Evolutionary conservation across 2,113 vertebrate species (phyloP), one percentile per base, ranked within the genome.

Genomic region (Egretta garzetta): DNA sequence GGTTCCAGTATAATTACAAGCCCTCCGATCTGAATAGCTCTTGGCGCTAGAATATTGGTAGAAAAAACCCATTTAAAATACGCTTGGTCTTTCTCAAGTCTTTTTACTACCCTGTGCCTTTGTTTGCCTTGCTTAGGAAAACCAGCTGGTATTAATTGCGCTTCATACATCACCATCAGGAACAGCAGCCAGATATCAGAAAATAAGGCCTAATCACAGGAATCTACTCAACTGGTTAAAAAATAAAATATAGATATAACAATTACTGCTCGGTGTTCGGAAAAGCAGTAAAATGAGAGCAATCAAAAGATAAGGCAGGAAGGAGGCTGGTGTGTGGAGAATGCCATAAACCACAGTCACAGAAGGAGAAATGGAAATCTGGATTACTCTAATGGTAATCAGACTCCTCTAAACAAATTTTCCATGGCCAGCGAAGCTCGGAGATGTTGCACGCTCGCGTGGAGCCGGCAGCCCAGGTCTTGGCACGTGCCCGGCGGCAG

Each of bases 111-210:
- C 96, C 96, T 77, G 92, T 95, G 97, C 96, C 97, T 97, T 92
- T 95, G 95, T 96, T 81, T 96, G 97, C 93, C 96, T 97, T 93
- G 93, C 96, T 97, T 97, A 93, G 96, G 96, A 89, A 96, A 97
- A 97, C 88, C 96, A 98, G 97, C 97, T 98, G 98, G 97, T 77
- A 95, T 91, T 96, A 98, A 98, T 86, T 95, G 96, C 63, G 64
- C 95, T 96, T 94, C 73, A 50, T 63, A 23, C 66, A 55, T n/a
- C 84, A 86, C 76, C 97, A 92, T 53, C 93, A 68, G 4, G 84
- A 98, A 95, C 95, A 97, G 97, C 96, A 97, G 98, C 96, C 97
- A 97, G 97, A 32, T 56, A 97, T 60, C 85, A 92, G 93, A 94
- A 97, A 97, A 68, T 85, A 88, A 56, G 91, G 89, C 84, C 90